Percentiles rank a stretch among this genome's conserved stretches.
These are phyloP conservation scores for Hyppa rectilinea DNA, from an alignment of 2,888 invertebrate species.

Conservation along the genomic window DNA sequence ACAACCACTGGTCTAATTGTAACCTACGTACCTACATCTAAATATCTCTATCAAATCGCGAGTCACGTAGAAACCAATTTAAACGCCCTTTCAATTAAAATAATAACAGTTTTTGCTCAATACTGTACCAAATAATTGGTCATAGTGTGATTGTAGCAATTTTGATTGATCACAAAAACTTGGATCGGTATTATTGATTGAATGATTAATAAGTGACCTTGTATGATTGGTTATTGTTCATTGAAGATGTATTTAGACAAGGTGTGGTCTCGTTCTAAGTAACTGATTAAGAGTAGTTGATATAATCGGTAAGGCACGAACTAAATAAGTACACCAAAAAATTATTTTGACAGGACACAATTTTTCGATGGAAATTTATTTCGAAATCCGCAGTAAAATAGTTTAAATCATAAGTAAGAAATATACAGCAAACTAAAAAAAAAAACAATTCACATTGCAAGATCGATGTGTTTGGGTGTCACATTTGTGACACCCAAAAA, in stretches of 20 bases:
- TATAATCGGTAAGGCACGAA: conserved; percentile 21
- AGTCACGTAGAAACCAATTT: conserved; percentile 46
- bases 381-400: background rate
- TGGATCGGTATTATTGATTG: conserved; percentile 15
- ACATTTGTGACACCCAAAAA: background rate
- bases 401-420: background rate
- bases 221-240: conserved; percentile 30
- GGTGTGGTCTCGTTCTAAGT: conserved; percentile 9
- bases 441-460: no score
- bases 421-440: no score
- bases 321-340: background rate
- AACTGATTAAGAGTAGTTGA: background rate
- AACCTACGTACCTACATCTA: background rate
- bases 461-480: no score
- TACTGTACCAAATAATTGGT: conserved; percentile 46
- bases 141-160: conserved; percentile 27
- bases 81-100: conserved; percentile 50
- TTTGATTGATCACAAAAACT: conserved; percentile 38
- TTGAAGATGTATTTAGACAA: conserved; percentile 23
- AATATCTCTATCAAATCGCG: conserved; percentile 40
- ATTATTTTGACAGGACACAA: background rate
- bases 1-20: no score
- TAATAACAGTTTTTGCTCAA: conserved; percentile 51
- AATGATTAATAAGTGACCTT: conserved; percentile 19
- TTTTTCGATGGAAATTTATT: background rate